Conservation (phyloP, 2,797 vertebrate genomes). For the Mastacembelus armatus region DNA sequence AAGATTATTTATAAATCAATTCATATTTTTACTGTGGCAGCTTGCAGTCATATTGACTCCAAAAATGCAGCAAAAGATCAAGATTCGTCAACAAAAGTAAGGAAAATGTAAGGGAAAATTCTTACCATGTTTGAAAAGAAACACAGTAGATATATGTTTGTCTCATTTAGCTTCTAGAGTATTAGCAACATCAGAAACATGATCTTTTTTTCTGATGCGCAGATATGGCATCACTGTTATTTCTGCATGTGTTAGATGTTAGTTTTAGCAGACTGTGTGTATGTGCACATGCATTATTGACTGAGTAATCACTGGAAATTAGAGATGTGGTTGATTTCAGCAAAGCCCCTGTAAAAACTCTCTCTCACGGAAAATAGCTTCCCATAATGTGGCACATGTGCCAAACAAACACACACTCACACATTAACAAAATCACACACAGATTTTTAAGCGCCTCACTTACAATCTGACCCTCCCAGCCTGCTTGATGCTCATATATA, state of each 20-base stretch:
- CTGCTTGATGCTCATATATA: constrained; percentile 46
- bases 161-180: constrained; percentile 15
- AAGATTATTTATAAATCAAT: constrained; percentile 78
- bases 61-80: constrained; percentile 43
- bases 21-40: constrained; percentile 55
- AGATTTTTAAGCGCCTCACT: constrained; percentile 57
- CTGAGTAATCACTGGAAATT: constrained; percentile 74
- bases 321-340: constrained; percentile 79
- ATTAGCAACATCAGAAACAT: constrained; percentile 23
- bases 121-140: constrained; percentile 16
- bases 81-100: constrained; percentile 43
- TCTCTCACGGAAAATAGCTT: constrained; percentile 83
- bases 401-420: constrained; percentile 50
- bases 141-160: background rate
- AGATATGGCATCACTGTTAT: constrained; percentile 36
- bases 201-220: constrained; percentile 24
- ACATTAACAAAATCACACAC: constrained; percentile 33
- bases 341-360: constrained; percentile 81
- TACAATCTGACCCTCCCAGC: constrained; percentile 27
- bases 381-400: constrained; percentile 76
- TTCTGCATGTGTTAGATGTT: constrained; percentile 73
- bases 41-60: constrained; percentile 53
- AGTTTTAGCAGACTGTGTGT: constrained; percentile 52
- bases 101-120: constrained; percentile 45
- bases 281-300: constrained; percentile 39